Conservation (phyloP, 1,140 invertebrate genomes). For the Vanessa tameamea region DNA sequence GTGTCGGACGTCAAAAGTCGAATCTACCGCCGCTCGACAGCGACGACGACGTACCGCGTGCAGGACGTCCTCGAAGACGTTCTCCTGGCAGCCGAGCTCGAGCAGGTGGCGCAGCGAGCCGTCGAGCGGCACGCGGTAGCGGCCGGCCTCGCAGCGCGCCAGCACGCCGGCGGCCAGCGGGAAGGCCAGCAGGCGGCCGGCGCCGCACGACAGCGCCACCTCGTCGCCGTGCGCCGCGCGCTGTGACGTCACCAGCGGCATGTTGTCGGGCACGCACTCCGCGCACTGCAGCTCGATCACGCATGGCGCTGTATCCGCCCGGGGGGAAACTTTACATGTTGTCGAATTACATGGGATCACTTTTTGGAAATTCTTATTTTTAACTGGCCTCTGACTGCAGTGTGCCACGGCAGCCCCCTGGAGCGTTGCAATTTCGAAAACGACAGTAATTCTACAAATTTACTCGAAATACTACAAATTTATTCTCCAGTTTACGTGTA, state of each 20-base stretch:
- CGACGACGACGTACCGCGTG: constrained; percentile 49
- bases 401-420: too few species aligned
- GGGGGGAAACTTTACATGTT: too few species aligned
- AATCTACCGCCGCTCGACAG: background rate
- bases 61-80: constrained; percentile 70
- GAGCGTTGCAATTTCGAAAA: too few species aligned
- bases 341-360: too few species aligned
- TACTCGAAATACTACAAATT: too few species aligned
- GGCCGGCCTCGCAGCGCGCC: constrained; percentile 60
- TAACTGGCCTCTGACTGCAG: too few species aligned
- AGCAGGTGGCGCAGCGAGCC: constrained; percentile 50
- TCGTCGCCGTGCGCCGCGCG: constrained; percentile 56
- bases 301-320: constrained; percentile 49
- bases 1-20: background rate
- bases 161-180: constrained; percentile 51
- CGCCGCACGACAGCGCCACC: constrained; percentile 61
- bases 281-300: constrained; percentile 67
- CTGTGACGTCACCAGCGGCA: constrained; percentile 71
- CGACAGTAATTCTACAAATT: too few species aligned
- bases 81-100: constrained; percentile 72
- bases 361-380: too few species aligned
- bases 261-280: constrained; percentile 72
- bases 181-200: constrained; percentile 59
- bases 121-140: constrained; percentile 53
- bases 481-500: too few species aligned